Base-by-base conservation (phyloP, 2,797 vertebrate genomes). In the Sarcophilus harrisii region DNA sequence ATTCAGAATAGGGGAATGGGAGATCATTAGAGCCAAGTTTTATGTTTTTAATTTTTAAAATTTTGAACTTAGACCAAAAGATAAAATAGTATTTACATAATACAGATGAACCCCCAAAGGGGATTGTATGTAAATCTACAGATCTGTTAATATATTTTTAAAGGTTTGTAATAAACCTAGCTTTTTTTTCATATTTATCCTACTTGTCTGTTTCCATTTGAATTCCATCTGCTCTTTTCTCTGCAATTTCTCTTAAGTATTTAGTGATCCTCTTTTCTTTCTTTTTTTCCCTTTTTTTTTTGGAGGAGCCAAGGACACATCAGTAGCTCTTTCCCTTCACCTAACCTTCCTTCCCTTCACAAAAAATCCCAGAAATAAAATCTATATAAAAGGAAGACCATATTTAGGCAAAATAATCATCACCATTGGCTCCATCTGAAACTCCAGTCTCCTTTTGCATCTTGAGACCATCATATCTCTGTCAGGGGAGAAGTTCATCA, bases 371-470 rank as follows among this genome's bases (percentile, higher is more conserved):
- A 73, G n/a, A 24, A 73, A 73, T 16, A 73, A 73, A 66, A 66
- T 12, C 4, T 16, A 13, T n/a, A 8, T 66, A 73, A 38, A 11
- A 73, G n/a, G 54, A 38, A 73, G 38, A 73, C n/a, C 66, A 38
- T 73, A 38, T 73, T 73, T 73, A 73, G 66, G n/a, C 66, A 73
- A 73, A 73, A 18, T 38, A 73, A 73, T 32, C 32, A n/a, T 32
- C 55, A 4, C 89, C 18, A 18, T 57, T 0, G 4, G 16, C 52
- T 30, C 95, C 0, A 0, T 0, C 0, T 73, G 32, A 16, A 59
- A 30, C 92, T 1, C 18, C 18, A 18, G 58, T 55, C 1, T 91
- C 90, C 2, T 9, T 87, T 92, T 11, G 0, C 0, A 30, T 60
- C 52, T 18, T 1, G 0, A 28, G 13, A 81, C 90, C 27, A 0